A percentile compares a stretch with the other conserved stretches of the same genome.
Conservation (phyloP, 1,140 invertebrate species). For the Eciton burchellii region DNA sequence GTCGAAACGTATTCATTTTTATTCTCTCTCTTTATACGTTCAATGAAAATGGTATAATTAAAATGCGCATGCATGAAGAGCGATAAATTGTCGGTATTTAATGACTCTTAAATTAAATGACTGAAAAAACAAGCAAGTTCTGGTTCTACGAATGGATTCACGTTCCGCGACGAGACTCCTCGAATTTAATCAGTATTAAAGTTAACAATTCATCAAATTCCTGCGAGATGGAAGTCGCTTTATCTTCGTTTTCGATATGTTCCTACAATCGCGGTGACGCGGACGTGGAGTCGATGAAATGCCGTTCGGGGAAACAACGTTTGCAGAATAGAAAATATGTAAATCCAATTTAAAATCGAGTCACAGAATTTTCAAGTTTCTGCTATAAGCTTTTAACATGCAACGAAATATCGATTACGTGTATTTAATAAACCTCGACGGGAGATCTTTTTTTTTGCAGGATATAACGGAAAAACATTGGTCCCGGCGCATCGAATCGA, state of each 20-base stretch:
- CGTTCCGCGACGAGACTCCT: no score
- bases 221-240: not conserved
- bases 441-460: not conserved
- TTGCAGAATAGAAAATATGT: constrained; percentile 18
- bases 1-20: no score
- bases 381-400: constrained; percentile 17
- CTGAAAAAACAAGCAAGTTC: no score
- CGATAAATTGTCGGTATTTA: no score
- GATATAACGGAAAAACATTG: not conserved
- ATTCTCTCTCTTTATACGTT: no score
- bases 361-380: constrained; percentile 16
- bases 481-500: not conserved
- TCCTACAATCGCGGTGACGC: not conserved
- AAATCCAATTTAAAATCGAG: constrained; percentile 22
- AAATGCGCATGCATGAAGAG: no score
- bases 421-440: not conserved
- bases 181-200: no score
- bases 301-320: not conserved
- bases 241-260: constrained; percentile 6
- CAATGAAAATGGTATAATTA: no score
- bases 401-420: constrained; percentile 12
- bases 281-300: not conserved
- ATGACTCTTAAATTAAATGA: no score
- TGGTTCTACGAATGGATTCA: no score
- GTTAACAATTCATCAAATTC: no score